Conservation (phyloP, 2,888 invertebrate genomes). For the Phaedon cochleariae region DNA sequence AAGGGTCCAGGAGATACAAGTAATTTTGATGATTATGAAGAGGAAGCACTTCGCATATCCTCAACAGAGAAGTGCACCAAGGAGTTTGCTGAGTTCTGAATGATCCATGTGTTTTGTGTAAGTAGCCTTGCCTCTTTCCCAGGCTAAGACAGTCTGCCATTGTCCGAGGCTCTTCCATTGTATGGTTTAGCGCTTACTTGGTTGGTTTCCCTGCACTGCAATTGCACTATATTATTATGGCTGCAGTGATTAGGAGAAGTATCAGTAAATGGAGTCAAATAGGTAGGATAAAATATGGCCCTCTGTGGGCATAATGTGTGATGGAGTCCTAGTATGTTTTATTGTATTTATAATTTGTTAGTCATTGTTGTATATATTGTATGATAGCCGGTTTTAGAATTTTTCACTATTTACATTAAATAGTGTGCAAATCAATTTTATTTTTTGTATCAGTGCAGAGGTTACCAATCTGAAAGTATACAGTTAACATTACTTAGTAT, state of each 20-base stretch:
- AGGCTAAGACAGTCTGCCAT: conserved; percentile 52
- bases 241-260: conserved; percentile 18
- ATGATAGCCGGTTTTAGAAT: conserved; percentile 50
- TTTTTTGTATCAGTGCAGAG: conserved; percentile 51
- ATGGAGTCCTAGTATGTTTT: conserved; percentile 49
- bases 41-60: conserved; percentile 98
- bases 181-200: conserved; percentile 51
- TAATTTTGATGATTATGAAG: conserved; percentile 99
- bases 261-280: conserved; percentile 1
- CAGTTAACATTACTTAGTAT: conserved; percentile 35
- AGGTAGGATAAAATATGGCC: conserved; percentile 6
- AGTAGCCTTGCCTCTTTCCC: conserved; percentile 55
- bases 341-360: conserved; percentile 50
- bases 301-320: conserved; percentile 24
- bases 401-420: conserved; percentile 59
- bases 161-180: conserved; percentile 54
- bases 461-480: conserved; percentile 43
- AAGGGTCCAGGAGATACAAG: conserved; percentile 99
- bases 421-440: conserved; percentile 50
- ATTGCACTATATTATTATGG: conserved; percentile 19
- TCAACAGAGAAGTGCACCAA: conserved; percentile 99
- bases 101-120: conserved; percentile 40
- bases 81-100: conserved; percentile 97
- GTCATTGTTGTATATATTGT: conserved; percentile 59
- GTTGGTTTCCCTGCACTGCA: conserved; percentile 54